A percentile compares a stretch with the other conserved stretches of the same genome.
Evolutionary conservation across 2,113 vertebrate genomes (phyloP).

Genomic region (Lampris incognitus): DNA sequence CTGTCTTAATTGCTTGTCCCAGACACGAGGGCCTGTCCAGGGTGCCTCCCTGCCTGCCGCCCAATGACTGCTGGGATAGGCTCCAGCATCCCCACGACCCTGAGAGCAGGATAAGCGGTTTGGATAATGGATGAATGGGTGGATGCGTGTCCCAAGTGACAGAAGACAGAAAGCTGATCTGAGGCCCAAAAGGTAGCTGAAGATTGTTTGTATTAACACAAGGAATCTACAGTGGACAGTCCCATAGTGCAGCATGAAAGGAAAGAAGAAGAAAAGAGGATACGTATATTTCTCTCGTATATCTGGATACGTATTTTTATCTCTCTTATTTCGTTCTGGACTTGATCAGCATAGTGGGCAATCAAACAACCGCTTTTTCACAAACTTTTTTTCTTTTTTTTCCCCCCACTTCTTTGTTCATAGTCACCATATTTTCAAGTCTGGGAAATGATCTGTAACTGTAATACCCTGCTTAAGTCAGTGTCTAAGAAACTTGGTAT

Average conservation of each 20-base stretch:
- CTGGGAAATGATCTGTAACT: not conserved
- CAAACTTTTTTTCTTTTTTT: not conserved
- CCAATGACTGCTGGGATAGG: no score
- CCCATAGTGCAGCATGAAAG: constrained; percentile 13
- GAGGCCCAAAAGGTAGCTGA: constrained; percentile 38
- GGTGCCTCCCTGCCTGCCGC: no score
- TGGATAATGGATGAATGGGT: no score
- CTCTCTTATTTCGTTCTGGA: constrained; percentile 19
- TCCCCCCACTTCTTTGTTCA: not conserved
- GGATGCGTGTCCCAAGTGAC: constrained; percentile 9
- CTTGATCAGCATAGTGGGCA: constrained; percentile 40
- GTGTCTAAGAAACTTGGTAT: not conserved
- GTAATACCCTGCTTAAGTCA: not conserved
- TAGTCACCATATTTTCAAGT: not conserved
- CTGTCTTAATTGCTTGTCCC: no score
- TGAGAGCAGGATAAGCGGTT: no score
- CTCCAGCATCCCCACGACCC: no score
- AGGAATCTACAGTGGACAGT: constrained; percentile 46
- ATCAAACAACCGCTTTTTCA: constrained; percentile 36
- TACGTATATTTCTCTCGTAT: no score
- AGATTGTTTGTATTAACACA: constrained; percentile 60
- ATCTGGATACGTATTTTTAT: constrained; percentile 13
- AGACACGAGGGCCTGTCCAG: no score
- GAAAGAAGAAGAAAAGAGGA: constrained; percentile 44
- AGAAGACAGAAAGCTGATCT: constrained; percentile 41